Base-by-base conservation (phyloP, 2,113 vertebrate species). In the Pyrgilauda ruficollis region DNA sequence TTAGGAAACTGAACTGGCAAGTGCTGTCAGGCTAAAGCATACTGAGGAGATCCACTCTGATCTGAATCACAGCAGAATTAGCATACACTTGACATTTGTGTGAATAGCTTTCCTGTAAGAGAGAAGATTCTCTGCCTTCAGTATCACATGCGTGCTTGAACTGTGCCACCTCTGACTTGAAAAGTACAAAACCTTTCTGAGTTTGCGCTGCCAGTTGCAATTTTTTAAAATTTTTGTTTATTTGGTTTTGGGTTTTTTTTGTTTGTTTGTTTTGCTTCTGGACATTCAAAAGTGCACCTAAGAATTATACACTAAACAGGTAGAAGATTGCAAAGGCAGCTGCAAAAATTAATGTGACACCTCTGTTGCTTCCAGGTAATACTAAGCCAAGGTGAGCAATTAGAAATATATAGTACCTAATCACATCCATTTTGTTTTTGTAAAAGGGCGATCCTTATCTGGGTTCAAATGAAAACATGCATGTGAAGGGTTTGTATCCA, bases 381-480 rank as follows among this genome's bases (percentile, higher is more conserved):
- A 52, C 27, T 66, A 78, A 81, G 47, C 50, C 87, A 82, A 87
- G 55, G 53, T 79, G 62, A 86, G 28, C 74, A 83, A 66, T 88
- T 83, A 90, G 58, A 75, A 89, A 73, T 64, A 52, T 8, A 33
- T 53, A 64, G 26, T 76, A 58, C 37, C 33, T 92, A 84, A 84
- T 92, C 59, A 74, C 46, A 90, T 77, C 39, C 11, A 39, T 84
- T 95, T 76, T 80, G 47, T 19, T 92, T 90, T 93, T 53, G 15
- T 75, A 50, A 70, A 78, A 93, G 39, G 21, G 24, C 0, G 16
- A 87, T 94, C 20, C 18, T 90, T 93, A 78, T 86, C 83, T 87
- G 18, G 7, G 69, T 89, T 93, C 79, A 92, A 68, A 96, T 68
- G 64, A 92, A 96, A 92, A 89, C 64, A 84, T n/a, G 30, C 33